Evolutionary conservation across 2,888 invertebrate species (phyloP).

Genomic region (Malachius bipustulatus): DNA sequence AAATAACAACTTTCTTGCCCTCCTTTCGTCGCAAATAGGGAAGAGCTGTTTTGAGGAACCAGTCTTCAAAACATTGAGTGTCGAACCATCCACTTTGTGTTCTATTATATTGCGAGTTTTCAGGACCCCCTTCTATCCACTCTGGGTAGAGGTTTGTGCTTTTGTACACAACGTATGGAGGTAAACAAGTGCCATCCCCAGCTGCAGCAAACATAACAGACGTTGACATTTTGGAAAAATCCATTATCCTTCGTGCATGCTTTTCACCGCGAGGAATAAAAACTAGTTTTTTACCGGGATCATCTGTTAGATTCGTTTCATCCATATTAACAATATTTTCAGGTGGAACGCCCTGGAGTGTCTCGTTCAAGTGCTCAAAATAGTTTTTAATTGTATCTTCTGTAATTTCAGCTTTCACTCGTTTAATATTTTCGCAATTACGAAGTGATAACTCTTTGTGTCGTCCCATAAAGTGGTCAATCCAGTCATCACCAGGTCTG

Average conservation of each 20-base stretch:
- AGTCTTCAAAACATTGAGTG: conserved; percentile 21
- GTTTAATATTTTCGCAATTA: conserved; percentile 14
- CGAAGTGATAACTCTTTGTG: conserved; percentile 10
- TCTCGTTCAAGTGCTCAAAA: conserved; percentile 9
- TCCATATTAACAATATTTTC: conserved; percentile 5
- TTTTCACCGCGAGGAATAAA: conserved; percentile 23
- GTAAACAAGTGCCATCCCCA: conserved; percentile 24
- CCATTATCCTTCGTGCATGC: conserved; percentile 25
- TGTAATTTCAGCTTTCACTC: no score
- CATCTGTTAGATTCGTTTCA: conserved; percentile 21
- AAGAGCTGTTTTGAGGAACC: no score
- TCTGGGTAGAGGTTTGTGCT: conserved; percentile 23
- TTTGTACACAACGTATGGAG: conserved; percentile 29
- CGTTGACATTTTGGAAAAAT: conserved; percentile 24
- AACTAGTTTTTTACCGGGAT: conserved; percentile 24
- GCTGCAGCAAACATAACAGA: conserved; percentile 28
- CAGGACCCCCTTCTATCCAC: conserved; percentile 31
- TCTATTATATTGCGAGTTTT: conserved; percentile 26
- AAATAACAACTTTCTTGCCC: conserved; percentile 25
- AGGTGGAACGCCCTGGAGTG: conserved; percentile 11
- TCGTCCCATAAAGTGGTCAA: conserved; percentile 9
- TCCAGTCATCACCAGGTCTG: conserved; percentile 13
- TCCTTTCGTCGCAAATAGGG: conserved; percentile 19
- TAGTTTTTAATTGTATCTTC: no score
- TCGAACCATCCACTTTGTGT: conserved; percentile 26